Evolutionary conservation across 2,888 invertebrate species (phyloP).

Genomic region (Hypolimnas misippus): DNA sequence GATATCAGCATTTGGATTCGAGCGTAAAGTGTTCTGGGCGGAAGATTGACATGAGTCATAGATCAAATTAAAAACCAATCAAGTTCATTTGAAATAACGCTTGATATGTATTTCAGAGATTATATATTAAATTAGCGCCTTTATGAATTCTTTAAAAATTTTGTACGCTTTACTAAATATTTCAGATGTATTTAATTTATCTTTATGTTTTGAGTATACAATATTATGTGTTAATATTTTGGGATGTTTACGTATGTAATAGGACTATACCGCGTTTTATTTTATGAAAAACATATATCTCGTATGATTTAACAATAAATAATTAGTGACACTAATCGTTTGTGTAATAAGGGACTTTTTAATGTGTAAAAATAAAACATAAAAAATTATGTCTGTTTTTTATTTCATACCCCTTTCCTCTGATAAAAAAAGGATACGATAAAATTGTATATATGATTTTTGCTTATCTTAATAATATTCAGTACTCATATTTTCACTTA

Average conservation of each 20-base stretch:
- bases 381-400: not conserved
- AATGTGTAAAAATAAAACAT: constrained; percentile 4
- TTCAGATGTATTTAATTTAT: not conserved
- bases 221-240: not conserved
- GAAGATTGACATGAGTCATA: no score
- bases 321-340: constrained; percentile 4
- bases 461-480: no score
- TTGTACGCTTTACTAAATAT: constrained; percentile 14
- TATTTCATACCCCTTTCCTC: not conserved
- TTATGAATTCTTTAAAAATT: not conserved
- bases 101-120: constrained; percentile 3
- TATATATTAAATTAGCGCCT: not conserved
- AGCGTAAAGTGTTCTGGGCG: no score
- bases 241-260: not conserved
- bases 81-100: not conserved
- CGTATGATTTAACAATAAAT: not conserved
- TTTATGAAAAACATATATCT: not conserved
- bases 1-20: no score
- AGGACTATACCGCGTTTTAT: not conserved
- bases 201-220: not conserved
- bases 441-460: no score
- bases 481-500: no score
- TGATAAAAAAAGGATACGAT: not conserved
- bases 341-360: constrained; percentile 1
- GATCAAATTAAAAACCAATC: no score